Evolutionary conservation across 1,140 invertebrate species (phyloP), one percentile per base, ranked within the genome.

Genomic region (Zaprionus inermis): DNA sequence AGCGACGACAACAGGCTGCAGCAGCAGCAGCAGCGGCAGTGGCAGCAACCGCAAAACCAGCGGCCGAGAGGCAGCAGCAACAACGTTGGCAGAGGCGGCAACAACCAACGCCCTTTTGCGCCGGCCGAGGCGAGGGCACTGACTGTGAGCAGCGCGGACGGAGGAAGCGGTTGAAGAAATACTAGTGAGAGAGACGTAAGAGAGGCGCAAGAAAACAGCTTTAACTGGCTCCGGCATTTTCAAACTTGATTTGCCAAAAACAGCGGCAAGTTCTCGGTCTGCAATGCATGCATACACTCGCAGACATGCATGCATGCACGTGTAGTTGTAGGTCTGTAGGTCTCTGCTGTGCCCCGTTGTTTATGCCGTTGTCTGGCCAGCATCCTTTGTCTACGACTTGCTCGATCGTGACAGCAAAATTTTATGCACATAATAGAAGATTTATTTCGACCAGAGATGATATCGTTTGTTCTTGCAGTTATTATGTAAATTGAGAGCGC

Each of bases 241-340:
- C 38, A 44, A 44, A 44, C 38, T 44, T 44, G 38, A 44, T 44
- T 44, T 44, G 38, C 38, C 38, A 44, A 44, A 44, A 44, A 44
- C 38, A 44, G 38, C 38, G 38, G 38, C 38, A 44, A 44, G 38
- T 44, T 44, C 38, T 44, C 38, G n/a, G 38, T 44, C 38, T 44
- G 38, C 38, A 16, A 44, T 16, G 9, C n/a, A 44, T 16, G 38
- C 38, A 44, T 9, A 44, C 38, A 44, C n/a, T 9, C 38, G 3
- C 38, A 44, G n/a, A n/a, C 5, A n/a, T 38, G 36, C 14, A 38
- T 14, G n/a, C 6, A 41, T 6, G n/a, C 7, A 16, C 38, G 9
- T 44, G 38, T 44, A 44, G 38, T 44, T 44, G 38, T 44, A 44
- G 38, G 38, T 44, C 38, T 44, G n/a, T 44, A 44, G 38, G 38